Evolutionary conservation across 2,888 invertebrate species (phyloP).

Genomic region (Acleris cristana): DNA sequence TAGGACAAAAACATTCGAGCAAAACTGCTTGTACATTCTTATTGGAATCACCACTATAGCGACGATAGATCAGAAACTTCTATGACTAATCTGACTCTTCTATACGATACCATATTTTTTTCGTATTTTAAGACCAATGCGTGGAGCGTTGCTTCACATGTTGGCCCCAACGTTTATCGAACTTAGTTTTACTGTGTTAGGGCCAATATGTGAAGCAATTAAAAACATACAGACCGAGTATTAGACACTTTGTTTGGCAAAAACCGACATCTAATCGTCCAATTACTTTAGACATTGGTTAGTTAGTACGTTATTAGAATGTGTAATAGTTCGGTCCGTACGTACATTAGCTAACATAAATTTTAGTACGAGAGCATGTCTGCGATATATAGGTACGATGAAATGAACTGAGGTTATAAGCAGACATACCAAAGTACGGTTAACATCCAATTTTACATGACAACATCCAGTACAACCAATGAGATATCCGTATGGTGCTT

Average conservation of each 20-base stretch:
- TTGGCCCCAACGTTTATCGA: constrained; percentile 1
- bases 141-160: constrained; percentile 10
- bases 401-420: constrained; percentile 21
- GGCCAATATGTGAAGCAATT: constrained; percentile 14
- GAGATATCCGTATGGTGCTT: constrained; percentile 35
- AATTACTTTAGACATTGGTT: too few relatives aligned
- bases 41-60: too few relatives aligned
- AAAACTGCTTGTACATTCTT: too few relatives aligned
- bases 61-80: neutral
- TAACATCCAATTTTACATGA: constrained; percentile 40
- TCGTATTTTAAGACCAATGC: constrained; percentile 9
- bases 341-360: constrained; percentile 25
- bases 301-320: neutral
- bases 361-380: constrained; percentile 25
- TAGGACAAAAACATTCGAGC: too few relatives aligned
- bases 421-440: constrained; percentile 48
- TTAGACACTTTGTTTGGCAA: neutral
- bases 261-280: neutral
- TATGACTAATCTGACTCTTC: neutral
- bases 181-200: neutral
- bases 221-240: constrained; percentile 24
- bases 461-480: constrained; percentile 41
- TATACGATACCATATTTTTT: neutral
- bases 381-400: constrained; percentile 2
- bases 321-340: constrained; percentile 15